Evolutionary conservation across 1,140 invertebrate genomes (phyloP), one percentile per base, ranked within the genome.

Genomic region (Pantala flavescens): DNA sequence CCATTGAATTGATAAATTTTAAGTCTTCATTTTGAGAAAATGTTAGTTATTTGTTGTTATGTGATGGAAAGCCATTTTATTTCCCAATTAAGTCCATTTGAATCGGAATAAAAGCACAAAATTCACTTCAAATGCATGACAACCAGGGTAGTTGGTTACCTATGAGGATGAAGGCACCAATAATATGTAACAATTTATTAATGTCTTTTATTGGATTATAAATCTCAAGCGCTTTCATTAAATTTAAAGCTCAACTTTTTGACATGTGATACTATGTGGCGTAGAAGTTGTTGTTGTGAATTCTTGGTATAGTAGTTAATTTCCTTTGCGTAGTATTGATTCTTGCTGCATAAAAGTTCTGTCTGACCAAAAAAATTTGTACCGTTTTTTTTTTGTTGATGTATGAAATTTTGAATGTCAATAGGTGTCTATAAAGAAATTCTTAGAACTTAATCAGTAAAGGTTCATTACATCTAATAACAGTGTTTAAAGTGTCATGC

Each of bases 261-360:
- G 76, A 75, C 74, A 76, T 76, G 76, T 76, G 76, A 76, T 76
- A 76, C 75, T 75, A 71, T 76, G 70, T 75, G 55, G 70, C 75
- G 55, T 73, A 75, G 23, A 24, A 74, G 43, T 74, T 55, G 70
- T 74, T 42, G 24, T n/a, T 36, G 43, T 71, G 28, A 74, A 55
- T 74, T 19, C 63, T 71, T 71, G 70, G 11, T 71, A 43, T 71
- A 42, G 63, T 71, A 74, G 70, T 63, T 70, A 71, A 74, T 71
- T 74, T 36, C 16, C 24, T 43, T 24, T 23, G 71, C 36, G 21
- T 74, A 71, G 74, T 23, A 63, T 74, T n/a, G 19, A 28, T 49
- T 74, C 23, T 14, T 70, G 43, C 42, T 63, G 24, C 36, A 21
- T 71, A 71, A 70, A 24, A 19, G 24, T 12, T 70, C 72, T 75